A percentile compares a stretch with the other conserved stretches of the same genome.
Evolutionary conservation across 2,888 invertebrate genomes (phyloP).

Genomic region (Diplolepis rosae): DNA sequence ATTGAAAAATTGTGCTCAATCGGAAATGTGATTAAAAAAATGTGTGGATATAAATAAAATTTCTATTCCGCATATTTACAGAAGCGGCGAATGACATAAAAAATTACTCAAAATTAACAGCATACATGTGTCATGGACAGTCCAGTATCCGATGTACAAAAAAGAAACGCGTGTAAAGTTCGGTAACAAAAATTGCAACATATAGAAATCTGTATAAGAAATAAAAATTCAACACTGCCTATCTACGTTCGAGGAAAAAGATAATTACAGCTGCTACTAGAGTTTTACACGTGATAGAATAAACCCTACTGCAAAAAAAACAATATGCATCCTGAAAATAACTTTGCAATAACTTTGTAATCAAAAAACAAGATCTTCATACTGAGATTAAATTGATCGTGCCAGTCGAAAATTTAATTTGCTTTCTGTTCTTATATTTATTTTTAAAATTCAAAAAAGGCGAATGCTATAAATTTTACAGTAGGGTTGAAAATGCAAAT

Average conservation of each 20-base stretch:
- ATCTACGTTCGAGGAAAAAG: slow-evolving; percentile 44
- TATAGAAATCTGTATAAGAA: slow-evolving; percentile 33
- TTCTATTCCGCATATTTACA: slow-evolving; percentile 30
- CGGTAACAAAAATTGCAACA: slow-evolving; percentile 21
- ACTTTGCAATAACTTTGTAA: neutral
- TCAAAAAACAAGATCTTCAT: too few species aligned
- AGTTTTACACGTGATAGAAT: slow-evolving; percentile 14
- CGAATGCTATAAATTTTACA: neutral
- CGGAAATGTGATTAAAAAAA: slow-evolving; percentile 2
- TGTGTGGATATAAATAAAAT: slow-evolving; percentile 22
- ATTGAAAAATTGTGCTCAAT: slow-evolving; percentile 23
- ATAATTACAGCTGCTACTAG: slow-evolving; percentile 29
- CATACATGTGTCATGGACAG: slow-evolving; percentile 55
- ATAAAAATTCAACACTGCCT: slow-evolving; percentile 50
- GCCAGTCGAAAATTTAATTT: neutral
- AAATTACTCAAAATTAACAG: slow-evolving; percentile 29
- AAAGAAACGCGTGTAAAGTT: slow-evolving; percentile 19
- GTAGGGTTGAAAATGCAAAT: slow-evolving; percentile 27
- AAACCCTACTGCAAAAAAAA: slow-evolving; percentile 2
- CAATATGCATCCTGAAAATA: neutral
- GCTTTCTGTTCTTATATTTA: neutral
- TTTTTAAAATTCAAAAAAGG: too few species aligned
- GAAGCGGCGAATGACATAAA: slow-evolving; percentile 28
- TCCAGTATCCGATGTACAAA: slow-evolving; percentile 61
- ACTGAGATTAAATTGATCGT: neutral